Percentiles rank a stretch among this genome's conserved stretches.
phyloP scores from a whole-genome alignment of 2,113 vertebrate species.

The Willisornis vidua region DNA sequence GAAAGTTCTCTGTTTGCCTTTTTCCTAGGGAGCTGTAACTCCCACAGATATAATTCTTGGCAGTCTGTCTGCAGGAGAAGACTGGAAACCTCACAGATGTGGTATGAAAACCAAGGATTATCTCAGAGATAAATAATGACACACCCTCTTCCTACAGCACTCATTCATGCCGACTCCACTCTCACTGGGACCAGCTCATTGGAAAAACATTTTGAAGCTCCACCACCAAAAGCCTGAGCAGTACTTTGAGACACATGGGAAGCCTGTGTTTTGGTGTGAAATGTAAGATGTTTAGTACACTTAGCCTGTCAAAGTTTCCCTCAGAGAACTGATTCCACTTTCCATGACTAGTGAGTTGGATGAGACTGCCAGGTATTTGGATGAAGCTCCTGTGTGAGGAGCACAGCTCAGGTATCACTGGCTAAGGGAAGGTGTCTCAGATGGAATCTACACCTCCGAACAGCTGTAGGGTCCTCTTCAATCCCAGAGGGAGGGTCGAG shows the following conservation, averaged over 20 bases:
- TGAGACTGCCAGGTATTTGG: background rate
- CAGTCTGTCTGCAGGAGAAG: background rate
- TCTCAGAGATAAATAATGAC: slow-evolving; percentile 6
- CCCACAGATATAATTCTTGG: slow-evolving; percentile 35
- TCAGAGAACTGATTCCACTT: fast-evolving
- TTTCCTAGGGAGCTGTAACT: slow-evolving; percentile 23
- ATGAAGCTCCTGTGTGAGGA: background rate
- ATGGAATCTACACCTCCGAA: background rate
- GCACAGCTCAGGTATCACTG: background rate
- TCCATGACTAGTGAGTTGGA: background rate
- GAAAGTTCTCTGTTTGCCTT: slow-evolving; percentile 20
- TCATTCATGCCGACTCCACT: background rate
- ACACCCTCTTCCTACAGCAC: background rate
- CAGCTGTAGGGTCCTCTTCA: background rate
- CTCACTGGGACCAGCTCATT: background rate
- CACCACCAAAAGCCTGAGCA: background rate
- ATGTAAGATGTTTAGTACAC: background rate
- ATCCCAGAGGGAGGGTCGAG: background rate
- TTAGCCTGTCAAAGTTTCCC: background rate
- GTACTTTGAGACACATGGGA: background rate
- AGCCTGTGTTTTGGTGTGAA: background rate
- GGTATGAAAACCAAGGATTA: slow-evolving; percentile 20
- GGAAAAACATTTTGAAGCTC: background rate
- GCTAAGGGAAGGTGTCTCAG: background rate
- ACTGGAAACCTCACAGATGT: slow-evolving; percentile 31